These are phyloP conservation scores for Heterochromis multidens DNA, from an alignment of 2,113 vertebrate genomes.

Conservation along the genomic window DNA sequence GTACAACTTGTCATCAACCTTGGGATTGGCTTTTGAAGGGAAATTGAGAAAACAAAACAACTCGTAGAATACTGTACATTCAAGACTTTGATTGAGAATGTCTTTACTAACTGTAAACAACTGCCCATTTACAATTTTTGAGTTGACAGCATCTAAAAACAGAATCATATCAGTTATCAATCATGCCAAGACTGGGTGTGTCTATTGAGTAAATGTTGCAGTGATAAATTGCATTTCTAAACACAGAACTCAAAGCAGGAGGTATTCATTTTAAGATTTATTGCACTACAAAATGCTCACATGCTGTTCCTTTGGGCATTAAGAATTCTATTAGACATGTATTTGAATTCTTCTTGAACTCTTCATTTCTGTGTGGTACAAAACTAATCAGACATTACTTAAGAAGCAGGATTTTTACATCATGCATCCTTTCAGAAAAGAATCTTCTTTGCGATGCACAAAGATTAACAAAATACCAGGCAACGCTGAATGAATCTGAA, in stretches of 20 bases:
- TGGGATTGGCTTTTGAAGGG: background rate
- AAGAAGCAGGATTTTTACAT: background rate
- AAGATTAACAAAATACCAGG: background rate
- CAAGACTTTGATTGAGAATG: background rate
- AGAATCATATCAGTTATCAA: slow-evolving; percentile 54
- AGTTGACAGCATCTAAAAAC: slow-evolving; percentile 26
- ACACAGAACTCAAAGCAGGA: slow-evolving; percentile 16
- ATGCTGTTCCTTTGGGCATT: background rate
- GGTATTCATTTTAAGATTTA: slow-evolving; percentile 14
- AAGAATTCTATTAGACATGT: background rate
- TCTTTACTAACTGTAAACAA: background rate
- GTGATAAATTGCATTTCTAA: slow-evolving; percentile 29
- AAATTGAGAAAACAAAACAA: background rate
- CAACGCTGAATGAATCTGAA: background rate
- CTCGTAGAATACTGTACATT: background rate
- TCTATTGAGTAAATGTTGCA: slow-evolving; percentile 15
- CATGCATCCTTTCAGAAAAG: background rate
- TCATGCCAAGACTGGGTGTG: slow-evolving; percentile 46
- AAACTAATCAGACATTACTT: background rate
- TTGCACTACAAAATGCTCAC: slow-evolving; percentile 18
- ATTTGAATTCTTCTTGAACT: background rate
- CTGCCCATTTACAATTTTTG: slow-evolving; percentile 2
- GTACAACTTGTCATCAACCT: background rate
- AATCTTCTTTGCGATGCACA: background rate
- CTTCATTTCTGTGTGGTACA: background rate